Base-by-base conservation (phyloP, 2,888 invertebrate genomes). In the Hydriomena furcata region DNA sequence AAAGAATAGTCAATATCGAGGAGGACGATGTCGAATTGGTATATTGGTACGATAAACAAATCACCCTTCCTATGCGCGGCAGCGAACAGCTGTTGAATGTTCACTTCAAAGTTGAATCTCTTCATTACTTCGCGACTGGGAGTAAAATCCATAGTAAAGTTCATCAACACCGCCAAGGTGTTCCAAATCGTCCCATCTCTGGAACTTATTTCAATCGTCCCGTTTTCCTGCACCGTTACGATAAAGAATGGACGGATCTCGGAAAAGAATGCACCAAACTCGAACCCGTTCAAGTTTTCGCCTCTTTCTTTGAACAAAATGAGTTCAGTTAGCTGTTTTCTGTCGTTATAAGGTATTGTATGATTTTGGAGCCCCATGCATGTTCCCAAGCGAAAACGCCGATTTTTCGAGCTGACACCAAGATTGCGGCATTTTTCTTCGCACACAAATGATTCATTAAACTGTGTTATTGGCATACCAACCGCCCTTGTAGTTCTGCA, bases 151-250 rank as follows among this genome's bases (percentile, higher is more conserved):
- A 88, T 71, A 5, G 68, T 73, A 42, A 88, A 89, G 52, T 89
- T 90, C 71, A 89, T 75, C 1, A 75, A 61, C 31, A 76, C 49
- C 0, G 82, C 59, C 51, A 86, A 66, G 1, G 73, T 71, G 6
- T 67, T 82, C 89, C 90, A 90, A 10, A 89, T 63, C 11, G 53
- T 63, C 1, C 87, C 90, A 57, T 90, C 89, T 65, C 90, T 72
- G 11, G 67, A 52, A 24, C 58, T 44, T 5, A 87, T 52, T 1
- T 61, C 66, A 37, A 70, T 82, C 0, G 64, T 73, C 6, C 77
- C 79, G 49, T 84, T 67, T 2, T 52, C 61, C 1, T 70, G 40
- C 12, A 71, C 64, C 1, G 52, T 54, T 32, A 87, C 70, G 1
- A 51, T 23, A 12, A 77, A 43, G 59, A 87, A 87, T 3, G 87